Evolutionary conservation across 2,888 invertebrate species (phyloP).

Genomic region (Camptogramma bilineatum): DNA sequence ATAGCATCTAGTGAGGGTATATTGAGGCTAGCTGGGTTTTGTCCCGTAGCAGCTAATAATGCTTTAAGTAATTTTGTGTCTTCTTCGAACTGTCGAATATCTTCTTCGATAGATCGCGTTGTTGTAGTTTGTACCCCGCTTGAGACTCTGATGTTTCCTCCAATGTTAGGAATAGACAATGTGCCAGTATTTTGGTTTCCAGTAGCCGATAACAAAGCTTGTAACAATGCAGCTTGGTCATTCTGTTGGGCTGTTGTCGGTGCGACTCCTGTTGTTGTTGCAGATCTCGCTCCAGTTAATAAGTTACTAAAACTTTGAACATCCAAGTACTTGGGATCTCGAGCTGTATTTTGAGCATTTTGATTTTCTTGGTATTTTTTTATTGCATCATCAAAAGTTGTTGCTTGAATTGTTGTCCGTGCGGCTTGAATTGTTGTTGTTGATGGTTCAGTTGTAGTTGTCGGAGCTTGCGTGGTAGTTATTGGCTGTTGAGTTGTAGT

Average conservation of each 20-base stretch:
- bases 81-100: conserved; percentile 77
- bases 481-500: conserved; percentile 41
- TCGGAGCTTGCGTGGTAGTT: conserved; percentile 39
- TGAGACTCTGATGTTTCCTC: conserved; percentile 48
- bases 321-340: conserved; percentile 74
- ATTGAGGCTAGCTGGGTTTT: conserved; percentile 71
- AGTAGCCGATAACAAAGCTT: conserved; percentile 65
- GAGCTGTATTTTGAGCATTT: conserved; percentile 64
- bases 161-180: conserved; percentile 51
- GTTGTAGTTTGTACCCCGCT: conserved; percentile 61
- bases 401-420: conserved; percentile 50
- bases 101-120: conserved; percentile 73
- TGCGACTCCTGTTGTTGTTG: conserved; percentile 49
- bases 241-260: conserved; percentile 47
- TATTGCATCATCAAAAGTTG: conserved; percentile 61
- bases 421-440: conserved; percentile 41
- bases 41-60: conserved; percentile 74
- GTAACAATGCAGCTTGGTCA: conserved; percentile 65
- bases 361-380: conserved; percentile 64
- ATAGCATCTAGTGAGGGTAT: conserved; percentile 67
- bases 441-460: conserved; percentile 36
- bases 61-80: conserved; percentile 78
- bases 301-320: conserved; percentile 52
- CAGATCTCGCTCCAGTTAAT: conserved; percentile 46
- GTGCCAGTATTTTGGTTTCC: conserved; percentile 54